A percentile compares a stretch with the other conserved stretches of the same genome.
Evolutionary conservation across 1,140 invertebrate species (phyloP).

Genomic region (Macrocentrus cingulum): DNA sequence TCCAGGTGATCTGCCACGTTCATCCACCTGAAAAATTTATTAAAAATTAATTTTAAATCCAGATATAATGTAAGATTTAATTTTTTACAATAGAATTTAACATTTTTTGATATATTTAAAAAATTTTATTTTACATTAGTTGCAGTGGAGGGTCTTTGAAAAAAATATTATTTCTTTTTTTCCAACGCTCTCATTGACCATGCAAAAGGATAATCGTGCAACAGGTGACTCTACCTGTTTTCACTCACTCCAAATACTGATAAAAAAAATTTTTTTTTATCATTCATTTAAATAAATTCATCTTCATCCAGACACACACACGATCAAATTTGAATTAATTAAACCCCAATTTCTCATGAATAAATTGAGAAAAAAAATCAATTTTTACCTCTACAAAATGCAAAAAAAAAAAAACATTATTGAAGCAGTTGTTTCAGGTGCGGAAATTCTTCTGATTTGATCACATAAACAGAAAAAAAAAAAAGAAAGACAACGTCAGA

Average conservation of each 20-base stretch:
- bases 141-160: no score
- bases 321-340: no score
- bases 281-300: no score
- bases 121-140: no score
- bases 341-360: no score
- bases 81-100: no score
- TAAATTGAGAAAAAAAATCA: not conserved
- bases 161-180: conserved; percentile 9
- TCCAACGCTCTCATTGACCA: not conserved
- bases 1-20: conserved; percentile 54
- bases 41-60: not conserved
- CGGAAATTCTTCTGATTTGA: conserved; percentile 33
- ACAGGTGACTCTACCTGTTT: conserved; percentile 24
- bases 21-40: conserved; percentile 48
- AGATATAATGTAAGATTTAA: no score
- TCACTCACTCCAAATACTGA: no score
- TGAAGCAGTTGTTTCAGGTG: conserved; percentile 19
- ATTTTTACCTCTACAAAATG: not conserved
- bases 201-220: conserved; percentile 17
- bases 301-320: no score
- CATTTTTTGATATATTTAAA: no score
- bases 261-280: no score
- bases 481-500: not conserved
- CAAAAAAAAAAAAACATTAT: conserved; percentile 9
- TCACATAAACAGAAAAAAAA: conserved; percentile 39